Evolutionary conservation across 2,888 invertebrate species (phyloP), one percentile per base, ranked within the genome.

Genomic region (Linyphia triangularis): DNA sequence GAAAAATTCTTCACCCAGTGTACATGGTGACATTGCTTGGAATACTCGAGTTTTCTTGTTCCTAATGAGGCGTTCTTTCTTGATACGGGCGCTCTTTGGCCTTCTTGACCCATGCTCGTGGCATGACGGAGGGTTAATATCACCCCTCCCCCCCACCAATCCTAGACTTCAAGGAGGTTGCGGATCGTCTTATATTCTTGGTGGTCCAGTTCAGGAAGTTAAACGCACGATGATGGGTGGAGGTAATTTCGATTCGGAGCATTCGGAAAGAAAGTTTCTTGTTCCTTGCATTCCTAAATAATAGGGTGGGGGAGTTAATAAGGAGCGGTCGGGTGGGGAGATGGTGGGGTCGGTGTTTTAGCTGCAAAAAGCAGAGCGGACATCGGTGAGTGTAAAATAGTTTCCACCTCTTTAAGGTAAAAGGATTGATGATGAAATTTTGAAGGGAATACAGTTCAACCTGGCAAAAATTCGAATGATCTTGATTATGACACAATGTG

Each of bases 151-250:
- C 70, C 81, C 81, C 81, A 22, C 81, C 59, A 59, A 37, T 79
- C 67, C 67, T 79, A 9, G 13, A 63, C 33, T 9, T 33, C 33
- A 33, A 33, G 9, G 33, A 9, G 9, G 4, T 9, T 9, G 4
- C 33, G 33, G 33, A 33, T 33, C 9, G 33, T n/a, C n/a, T n/a
- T n/a, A n/a, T n/a, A n/a, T n/a, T n/a, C 72, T 77, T 77, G 77
- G 77, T 77, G 77, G 77, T 63, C 77, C 61, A 77, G 61, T 61
- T 77, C 63, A 77, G 77, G 77, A 77, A 77, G 77, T 77, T 30
- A 19, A 30, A 4, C 57, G 57, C 57, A 57, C 57, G 63, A 28
- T 24, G 77, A 63, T 63, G 77, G 77, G 77, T 63, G 77, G 77
- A 63, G 77, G 63, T 63, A 13, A n/a, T 26, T 77, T 40, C 37